These are phyloP conservation scores for Strix aluco DNA, from an alignment of 2,113 vertebrate species.

Conservation along the genomic window DNA sequence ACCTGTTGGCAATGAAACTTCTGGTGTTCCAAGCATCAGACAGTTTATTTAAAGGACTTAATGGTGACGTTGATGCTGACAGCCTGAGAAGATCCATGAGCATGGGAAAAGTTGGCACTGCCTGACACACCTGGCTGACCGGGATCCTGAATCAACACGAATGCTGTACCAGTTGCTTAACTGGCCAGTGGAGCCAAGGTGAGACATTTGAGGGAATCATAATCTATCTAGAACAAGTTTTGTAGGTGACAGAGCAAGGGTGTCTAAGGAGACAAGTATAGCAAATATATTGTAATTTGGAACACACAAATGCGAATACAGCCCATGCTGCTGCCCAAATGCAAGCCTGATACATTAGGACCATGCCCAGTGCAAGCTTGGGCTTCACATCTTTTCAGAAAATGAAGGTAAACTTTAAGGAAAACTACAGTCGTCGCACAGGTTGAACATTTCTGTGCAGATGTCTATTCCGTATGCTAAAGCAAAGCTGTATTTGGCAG, in stretches of 20 bases:
- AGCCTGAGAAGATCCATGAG: background rate
- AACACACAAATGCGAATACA: rapidly evolving
- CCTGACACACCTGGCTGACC: background rate
- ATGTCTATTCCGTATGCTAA: background rate
- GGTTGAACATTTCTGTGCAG: background rate
- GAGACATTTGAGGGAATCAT: background rate
- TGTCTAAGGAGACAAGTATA: background rate
- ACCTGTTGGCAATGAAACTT: background rate
- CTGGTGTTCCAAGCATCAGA: background rate
- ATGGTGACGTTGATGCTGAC: background rate
- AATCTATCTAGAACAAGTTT: background rate
- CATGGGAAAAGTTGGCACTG: background rate
- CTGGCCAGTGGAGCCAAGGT: background rate
- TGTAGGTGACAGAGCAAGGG: background rate
- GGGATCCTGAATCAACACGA: background rate
- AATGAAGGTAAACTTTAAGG: background rate
- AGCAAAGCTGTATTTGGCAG: background rate
- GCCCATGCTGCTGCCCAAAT: background rate
- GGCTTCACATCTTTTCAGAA: background rate
- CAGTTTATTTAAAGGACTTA: background rate
- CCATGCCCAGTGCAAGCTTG: background rate
- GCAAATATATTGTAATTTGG: background rate
- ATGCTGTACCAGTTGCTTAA: background rate
- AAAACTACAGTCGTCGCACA: background rate
- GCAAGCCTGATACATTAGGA: background rate